Evolutionary conservation across 2,113 vertebrate species (phyloP), one percentile per base, ranked within the genome.

Genomic region (Pogonocichla stellata): DNA sequence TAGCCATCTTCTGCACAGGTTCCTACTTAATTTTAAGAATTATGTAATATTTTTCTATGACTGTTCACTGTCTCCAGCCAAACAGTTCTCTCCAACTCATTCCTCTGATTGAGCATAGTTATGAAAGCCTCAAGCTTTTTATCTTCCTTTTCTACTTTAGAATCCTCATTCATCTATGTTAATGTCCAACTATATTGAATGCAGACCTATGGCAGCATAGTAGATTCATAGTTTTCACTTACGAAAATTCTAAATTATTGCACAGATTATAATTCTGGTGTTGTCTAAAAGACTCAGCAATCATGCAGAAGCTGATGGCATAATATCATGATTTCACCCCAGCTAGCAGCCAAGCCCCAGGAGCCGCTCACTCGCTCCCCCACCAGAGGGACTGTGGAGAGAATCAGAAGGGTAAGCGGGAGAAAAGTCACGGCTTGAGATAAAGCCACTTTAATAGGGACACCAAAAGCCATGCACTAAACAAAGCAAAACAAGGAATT

Each of bases 321-420:
- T 40, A 10, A 14, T 38, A 5, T n/a, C 10, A 13, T 29, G 45
- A 28, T 81, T 66, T 43, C 10, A 29, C 7, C 8, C 17, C 45
- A 14, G 19, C 19, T 19, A 65, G 33, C 8, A 20, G 15, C 15
- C 69, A n/a, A 66, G 33, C 8, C 8, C 8, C 23, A 26, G 19
- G 11, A 50, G 31, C 34, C 0, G 0, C 17, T 64, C 0, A 0
- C 14, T 57, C 36, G 14, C 33, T 43, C 23, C 19, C 4, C 3
- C 51, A 73, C 3, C 23, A 45, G 43, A 0, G 1, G 33, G 15
- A 29, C 13, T 33, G 11, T 24, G 19, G 36, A 45, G 33, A 51
- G 5, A 51, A 80, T 14, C 23, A 29, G 36, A 58, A 45, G 8
- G 3, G 8, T 43, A 10, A 66, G 58, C 38, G 12, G 3, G 2